Evolutionary conservation across 2,113 vertebrate genomes (phyloP), one percentile per base, ranked within the genome.

Genomic region (Trachemys scripta): DNA sequence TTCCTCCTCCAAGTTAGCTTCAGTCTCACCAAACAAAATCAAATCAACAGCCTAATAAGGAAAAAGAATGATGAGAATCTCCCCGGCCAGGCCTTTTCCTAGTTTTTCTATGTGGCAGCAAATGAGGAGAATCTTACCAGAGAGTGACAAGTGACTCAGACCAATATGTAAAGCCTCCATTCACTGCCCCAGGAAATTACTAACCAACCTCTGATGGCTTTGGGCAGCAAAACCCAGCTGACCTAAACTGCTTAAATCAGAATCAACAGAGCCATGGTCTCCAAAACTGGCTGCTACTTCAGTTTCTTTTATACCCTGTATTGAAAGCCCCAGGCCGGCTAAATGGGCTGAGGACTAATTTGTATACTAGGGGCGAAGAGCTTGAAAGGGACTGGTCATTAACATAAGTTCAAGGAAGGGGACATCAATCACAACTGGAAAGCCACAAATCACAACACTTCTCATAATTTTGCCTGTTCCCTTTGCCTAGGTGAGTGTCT

Each of bases 21-120:
- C 76, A 92, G 20, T 96, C 86, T 94, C 90, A 88, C 94, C 90
- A 96, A 97, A 96, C 95, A 88, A 90, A 85, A 93, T 88, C 72
- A 95, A 53, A 92, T 92, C 62, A 54, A 94, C 93, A 96, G 79
- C 98, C 98, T 94, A 98, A 98, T 98, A 98, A 97, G 98, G 98
- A 95, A 97, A 95, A 98, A 97, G 98, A 98, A 98, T 98, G 98
- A 98, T 54, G 97, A 95, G 98, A 98, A 98, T 98, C 97, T 96
- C 94, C 12, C 13, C 42, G 95, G 93, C 91, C 95, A 82, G 75
- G 91, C 95, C 96, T 97, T 96, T 97, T 96, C 96, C 82, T 79
- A 87, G 91, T 85, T 94, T 13, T 92, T 14, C 27, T 29, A 69
- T 82, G 87, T 17, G 89, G 29, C 85, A 80, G 93, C 94, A 79